Evolutionary conservation across 1,140 invertebrate genomes (phyloP).

Genomic region (Venturia canescens): DNA sequence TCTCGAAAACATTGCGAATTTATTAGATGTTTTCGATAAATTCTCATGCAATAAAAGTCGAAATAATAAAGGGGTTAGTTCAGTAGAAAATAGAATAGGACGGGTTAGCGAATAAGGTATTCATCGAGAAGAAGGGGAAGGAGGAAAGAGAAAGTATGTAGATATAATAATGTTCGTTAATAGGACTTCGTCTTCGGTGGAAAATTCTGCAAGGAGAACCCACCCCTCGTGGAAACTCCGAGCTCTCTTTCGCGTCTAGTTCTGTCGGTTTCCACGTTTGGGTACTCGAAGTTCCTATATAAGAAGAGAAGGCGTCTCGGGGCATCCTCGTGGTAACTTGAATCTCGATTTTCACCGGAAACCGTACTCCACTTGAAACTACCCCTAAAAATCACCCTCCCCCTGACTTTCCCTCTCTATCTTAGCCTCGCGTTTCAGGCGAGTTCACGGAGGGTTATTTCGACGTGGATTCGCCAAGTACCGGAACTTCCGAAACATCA

Average conservation of each 20-base stretch:
- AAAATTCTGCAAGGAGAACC: background rate
- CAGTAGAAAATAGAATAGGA: no score
- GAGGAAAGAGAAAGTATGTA: no score
- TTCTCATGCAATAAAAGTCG: no score
- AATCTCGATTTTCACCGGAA: conserved; percentile 32
- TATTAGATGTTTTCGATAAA: no score
- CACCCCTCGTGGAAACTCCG: background rate
- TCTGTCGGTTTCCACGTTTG: background rate
- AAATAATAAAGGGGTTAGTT: no score
- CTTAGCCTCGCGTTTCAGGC: background rate
- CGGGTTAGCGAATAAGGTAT: no score
- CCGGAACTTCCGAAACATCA: conserved; percentile 9
- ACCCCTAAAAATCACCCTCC: no score
- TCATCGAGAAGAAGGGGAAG: no score
- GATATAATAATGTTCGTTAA: conserved; percentile 1
- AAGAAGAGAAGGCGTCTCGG: background rate
- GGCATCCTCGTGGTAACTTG: conserved; percentile 20
- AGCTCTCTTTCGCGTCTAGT: conserved; percentile 4
- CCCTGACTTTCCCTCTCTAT: background rate
- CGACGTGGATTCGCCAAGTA: background rate
- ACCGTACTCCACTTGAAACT: background rate
- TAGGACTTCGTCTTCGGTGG: conserved; percentile 13
- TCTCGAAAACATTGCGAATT: no score
- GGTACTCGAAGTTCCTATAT: conserved; percentile 7
- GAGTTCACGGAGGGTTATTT: conserved; percentile 17